A percentile compares a stretch with the other conserved stretches of the same genome.
Evolutionary conservation across 2,888 invertebrate species (phyloP).

Genomic region (Leptinotarsa rubiginosa): DNA sequence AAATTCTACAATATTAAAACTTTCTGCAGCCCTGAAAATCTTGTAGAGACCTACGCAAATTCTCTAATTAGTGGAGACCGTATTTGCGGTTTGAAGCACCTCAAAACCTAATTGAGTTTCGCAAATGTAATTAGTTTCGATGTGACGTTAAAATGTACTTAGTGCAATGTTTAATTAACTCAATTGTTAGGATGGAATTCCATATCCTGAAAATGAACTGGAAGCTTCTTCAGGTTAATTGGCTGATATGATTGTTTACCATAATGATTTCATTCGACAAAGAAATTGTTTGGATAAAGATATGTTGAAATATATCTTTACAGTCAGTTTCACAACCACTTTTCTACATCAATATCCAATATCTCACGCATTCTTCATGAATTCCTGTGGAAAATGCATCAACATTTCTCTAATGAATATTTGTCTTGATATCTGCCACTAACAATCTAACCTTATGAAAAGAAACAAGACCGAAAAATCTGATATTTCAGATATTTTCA

Average conservation of each 20-base stretch:
- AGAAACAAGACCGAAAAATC: no score
- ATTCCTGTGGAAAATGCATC: no score
- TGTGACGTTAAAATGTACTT: constrained; percentile 22
- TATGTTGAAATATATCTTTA: not conserved
- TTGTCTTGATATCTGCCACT: no score
- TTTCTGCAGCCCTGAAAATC: constrained; percentile 1
- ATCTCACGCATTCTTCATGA: no score
- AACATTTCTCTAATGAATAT: no score
- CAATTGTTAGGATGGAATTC: constrained; percentile 21
- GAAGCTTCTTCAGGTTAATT: not conserved
- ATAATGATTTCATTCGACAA: not conserved
- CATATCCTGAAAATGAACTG: constrained; percentile 7
- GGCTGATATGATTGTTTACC: not conserved
- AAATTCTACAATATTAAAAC: not conserved
- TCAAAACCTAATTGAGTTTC: constrained; percentile 14
- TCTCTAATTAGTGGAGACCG: constrained; percentile 8
- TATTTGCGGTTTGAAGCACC: constrained; percentile 13
- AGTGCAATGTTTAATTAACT: constrained; percentile 17
- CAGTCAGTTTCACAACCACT: no score
- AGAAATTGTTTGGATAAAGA: not conserved
- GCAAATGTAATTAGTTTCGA: constrained; percentile 26
- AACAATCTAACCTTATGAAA: no score
- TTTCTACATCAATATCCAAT: no score
- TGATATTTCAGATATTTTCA: no score
- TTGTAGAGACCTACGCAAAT: constrained; percentile 7